Evolutionary conservation across 2,113 vertebrate species (phyloP), one percentile per base, ranked within the genome.

Genomic region (Rhinichthys klamathensis): DNA sequence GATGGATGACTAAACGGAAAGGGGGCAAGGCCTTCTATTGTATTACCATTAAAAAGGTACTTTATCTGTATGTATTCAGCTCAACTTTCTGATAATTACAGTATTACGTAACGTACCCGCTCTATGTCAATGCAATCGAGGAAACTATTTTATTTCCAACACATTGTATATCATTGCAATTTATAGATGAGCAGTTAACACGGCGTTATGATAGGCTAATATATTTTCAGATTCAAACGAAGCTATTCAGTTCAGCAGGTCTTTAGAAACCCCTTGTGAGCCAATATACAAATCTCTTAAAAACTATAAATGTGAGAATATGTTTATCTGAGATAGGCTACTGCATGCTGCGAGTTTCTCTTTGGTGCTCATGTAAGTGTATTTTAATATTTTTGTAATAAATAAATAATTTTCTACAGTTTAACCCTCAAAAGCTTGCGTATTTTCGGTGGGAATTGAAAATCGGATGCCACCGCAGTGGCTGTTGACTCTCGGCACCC

Each of bases 321-420:
- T 72, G 82, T 87, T 73, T 63, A 76, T 80, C 74, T 49, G 58
- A 84, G 75, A 84, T 80, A 10, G 41, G 41, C 41, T 41, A 80
- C 60, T 86, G 70, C 87, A 84, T 85, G 74, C 80, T 86, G 81
- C 86, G 18, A 38, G 72, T 82, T 83, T 80, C 61, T 76, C 76
- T 44, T 76, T 82, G 82, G 80, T 88, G 83, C 84, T 86, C 27
- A 72, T 88, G 35, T 79, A 75, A 78, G 74, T 84, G 46, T 85
- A 80, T 74, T 85, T 85, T 61, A 83, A 88, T 91, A 88, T 90
- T 89, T 88, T 89, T 91, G 49, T 88, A 90, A 88, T 82, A 88
- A 91, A 91, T 79, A 74, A 79, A 51, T 56, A 32, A 38, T 78
- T 84, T 60, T 85, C 51, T 85, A 38, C 35, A 32, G 25, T 32